Conservation (phyloP, 2,797 vertebrate genomes). For the Myiotriccus ornatus region DNA sequence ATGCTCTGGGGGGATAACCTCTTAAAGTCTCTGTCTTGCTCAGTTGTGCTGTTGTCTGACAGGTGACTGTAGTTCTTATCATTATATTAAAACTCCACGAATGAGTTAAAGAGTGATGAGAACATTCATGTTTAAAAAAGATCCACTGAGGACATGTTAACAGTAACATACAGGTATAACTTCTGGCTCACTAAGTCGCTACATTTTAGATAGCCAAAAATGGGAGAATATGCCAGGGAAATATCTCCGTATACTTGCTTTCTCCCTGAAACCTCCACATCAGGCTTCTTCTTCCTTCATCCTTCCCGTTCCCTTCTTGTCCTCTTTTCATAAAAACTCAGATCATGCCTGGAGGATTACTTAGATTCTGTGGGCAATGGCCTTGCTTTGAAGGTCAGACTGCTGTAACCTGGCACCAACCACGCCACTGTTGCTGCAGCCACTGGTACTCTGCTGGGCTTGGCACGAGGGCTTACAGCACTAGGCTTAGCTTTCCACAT, state of each 20-base stretch:
- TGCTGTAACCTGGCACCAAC: conserved; percentile 80
- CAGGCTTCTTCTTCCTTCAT: background rate
- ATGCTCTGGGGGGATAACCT: background rate
- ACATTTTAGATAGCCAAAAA: background rate
- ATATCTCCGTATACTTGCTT: background rate
- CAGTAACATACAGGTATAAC: background rate
- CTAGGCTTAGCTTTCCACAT: conserved; percentile 81
- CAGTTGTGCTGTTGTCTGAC: background rate
- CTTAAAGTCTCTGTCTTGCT: background rate
- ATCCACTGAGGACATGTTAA: background rate
- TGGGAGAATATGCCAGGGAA: background rate
- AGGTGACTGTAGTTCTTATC: background rate
- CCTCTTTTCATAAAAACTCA: background rate
- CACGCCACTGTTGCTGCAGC: conserved; percentile 82
- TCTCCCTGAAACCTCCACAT: background rate
- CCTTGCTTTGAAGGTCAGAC: conserved; percentile 81
- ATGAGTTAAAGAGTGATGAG: background rate
- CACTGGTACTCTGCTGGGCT: conserved; percentile 80
- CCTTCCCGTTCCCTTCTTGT: background rate
- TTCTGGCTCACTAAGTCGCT: background rate
- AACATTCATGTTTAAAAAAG: background rate
- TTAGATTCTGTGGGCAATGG: background rate
- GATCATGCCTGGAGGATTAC: background rate
- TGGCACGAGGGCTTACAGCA: conserved; percentile 76
- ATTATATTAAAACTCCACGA: background rate